Percentiles rank a stretch among this genome's conserved stretches.
Conservation (phyloP, 2,113 vertebrate genomes). For the Carassius auratus region DNA sequence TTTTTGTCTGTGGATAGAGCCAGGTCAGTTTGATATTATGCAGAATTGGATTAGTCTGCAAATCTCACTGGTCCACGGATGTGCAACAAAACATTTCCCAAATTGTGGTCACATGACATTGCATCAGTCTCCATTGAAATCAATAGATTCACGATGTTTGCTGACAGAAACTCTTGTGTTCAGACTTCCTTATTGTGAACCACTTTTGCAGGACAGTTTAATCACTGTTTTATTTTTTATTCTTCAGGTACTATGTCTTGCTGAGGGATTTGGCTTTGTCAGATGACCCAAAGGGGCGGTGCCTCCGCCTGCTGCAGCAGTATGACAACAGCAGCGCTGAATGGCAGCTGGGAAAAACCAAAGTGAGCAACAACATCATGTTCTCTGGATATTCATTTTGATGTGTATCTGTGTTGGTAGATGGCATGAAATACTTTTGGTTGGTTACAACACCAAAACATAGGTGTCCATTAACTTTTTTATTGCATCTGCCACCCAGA, state of each 20-base stretch:
- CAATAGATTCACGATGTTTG: neutral
- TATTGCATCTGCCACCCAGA: neutral
- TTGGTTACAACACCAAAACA: neutral
- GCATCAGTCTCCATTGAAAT: neutral
- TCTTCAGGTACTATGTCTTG: constrained; percentile 85
- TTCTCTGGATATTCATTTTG: neutral
- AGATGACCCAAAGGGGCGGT: constrained; percentile 82
- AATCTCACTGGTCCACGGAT: neutral
- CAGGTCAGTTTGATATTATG: neutral
- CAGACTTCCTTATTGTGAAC: neutral
- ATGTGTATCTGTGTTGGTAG: neutral
- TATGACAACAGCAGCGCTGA: constrained; percentile 82
- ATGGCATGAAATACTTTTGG: neutral
- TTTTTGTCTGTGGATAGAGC: neutral
- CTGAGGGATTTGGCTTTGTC: constrained; percentile 76
- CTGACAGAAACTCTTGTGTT: neutral
- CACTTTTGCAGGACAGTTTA: neutral
- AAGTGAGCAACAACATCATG: constrained; percentile 73
- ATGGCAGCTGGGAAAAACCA: constrained; percentile 96
- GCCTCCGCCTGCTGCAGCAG: constrained; percentile 80
- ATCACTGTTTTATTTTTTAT: neutral
- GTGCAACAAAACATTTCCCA: neutral
- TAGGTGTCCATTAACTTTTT: neutral
- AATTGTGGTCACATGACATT: neutral
- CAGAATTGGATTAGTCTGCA: neutral